Base-by-base conservation (phyloP, 2,888 invertebrate genomes). In the Horisme vitalbata region DNA sequence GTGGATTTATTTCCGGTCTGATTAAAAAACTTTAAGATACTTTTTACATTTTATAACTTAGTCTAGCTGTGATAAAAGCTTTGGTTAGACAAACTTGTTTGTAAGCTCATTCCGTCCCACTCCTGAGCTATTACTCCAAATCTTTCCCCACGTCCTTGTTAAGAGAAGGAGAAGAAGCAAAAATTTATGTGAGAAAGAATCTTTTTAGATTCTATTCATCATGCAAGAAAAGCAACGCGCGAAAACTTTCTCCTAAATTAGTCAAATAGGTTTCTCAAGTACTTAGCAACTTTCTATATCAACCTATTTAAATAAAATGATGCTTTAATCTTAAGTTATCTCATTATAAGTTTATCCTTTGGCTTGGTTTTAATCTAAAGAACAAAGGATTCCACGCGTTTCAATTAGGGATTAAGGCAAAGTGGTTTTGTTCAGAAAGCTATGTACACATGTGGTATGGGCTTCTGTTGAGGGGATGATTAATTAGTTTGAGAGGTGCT, bases 341-440 rank as follows among this genome's bases (percentile, higher is more conserved):
- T 63, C 55, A 56, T 56, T 57, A 62, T 52, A 61, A 60, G 30
- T 52, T 54, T 51, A 55, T 55, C 58, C 55, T 49, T 52, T 51
- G 27, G 32, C 34, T 33, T 48, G 39, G 47, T 54, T 61, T 71
- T 71, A 67, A 74, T 62, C 56, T 60, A 58, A 50, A 53, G 62
- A 65, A 74, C 75, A 79, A 81, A 77, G 79, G 77, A 71, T 72
- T 67, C 71, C 63, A 63, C 55, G 57, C 58, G 57, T 75, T 80
- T 74, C 75, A 77, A 81, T 79, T 71, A 78, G 63, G 71, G 70
- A 54, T 52, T 51, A 55, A 43, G 59, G 54, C 60, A 54, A 58
- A 61, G 74, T 58, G 77, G 60, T 57, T 60, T 55, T 28, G 48
- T 49, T 62, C 37, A 15, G 26, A 41, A 37, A 49, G 47, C 39